Conservation (phyloP, 2,113 vertebrate genomes). For the Dromaius novaehollandiae region DNA sequence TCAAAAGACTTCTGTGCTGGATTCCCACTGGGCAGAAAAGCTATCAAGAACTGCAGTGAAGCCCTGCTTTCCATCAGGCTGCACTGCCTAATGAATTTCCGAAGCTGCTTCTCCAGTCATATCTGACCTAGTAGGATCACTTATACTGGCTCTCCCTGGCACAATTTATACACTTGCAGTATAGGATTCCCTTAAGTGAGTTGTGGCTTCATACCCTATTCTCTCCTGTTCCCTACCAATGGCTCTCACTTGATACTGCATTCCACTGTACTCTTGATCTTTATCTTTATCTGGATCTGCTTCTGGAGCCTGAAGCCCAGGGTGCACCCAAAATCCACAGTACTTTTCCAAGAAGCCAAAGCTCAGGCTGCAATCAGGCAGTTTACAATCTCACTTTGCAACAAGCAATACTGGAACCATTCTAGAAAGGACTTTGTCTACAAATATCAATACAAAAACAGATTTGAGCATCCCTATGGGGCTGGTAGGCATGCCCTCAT, state of each 20-base stretch:
- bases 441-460: not conserved
- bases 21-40: conserved; percentile 54
- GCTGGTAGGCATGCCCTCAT: fast-evolving
- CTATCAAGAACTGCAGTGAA: conserved; percentile 46
- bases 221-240: not conserved
- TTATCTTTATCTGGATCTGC: not conserved
- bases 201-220: not conserved
- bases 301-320: not conserved
- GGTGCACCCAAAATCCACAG: not conserved
- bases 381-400: not conserved
- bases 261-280: not conserved
- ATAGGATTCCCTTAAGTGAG: too few relatives aligned
- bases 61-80: conserved; percentile 19
- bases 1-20: conserved; percentile 42
- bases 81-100: conserved; percentile 46
- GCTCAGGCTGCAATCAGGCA: not conserved
- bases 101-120: not conserved
- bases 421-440: not conserved
- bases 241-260: not conserved
- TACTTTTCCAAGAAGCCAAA: not conserved
- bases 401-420: not conserved
- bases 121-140: conserved; percentile 3
- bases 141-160: not conserved
- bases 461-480: not conserved
- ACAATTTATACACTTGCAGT: not conserved